Evolutionary conservation across 2,888 invertebrate genomes (phyloP).

Genomic region (Drosophila pegasa): DNA sequence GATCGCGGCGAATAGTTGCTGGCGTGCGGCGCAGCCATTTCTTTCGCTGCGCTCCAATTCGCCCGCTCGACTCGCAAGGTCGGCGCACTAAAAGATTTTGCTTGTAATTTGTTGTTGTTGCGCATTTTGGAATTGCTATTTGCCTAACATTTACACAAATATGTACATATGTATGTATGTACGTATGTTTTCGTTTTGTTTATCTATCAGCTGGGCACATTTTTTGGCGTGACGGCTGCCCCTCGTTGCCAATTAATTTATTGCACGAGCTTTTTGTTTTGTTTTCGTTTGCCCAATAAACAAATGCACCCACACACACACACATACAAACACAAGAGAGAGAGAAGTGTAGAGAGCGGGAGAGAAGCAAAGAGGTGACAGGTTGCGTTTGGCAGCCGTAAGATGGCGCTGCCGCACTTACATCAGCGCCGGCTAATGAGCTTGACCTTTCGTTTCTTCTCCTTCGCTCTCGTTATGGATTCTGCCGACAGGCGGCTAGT

Average conservation of each 20-base stretch:
- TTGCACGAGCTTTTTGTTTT: conserved; percentile 44
- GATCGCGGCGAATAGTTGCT: conserved; percentile 25
- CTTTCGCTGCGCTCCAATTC: conserved; percentile 41
- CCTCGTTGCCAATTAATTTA: conserved; percentile 59
- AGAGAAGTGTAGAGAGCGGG: background rate
- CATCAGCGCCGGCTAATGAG: conserved; percentile 47
- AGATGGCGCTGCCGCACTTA: conserved; percentile 47
- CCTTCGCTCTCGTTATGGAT: conserved; percentile 15
- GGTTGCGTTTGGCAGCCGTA: conserved; percentile 28
- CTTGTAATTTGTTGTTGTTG: conserved; percentile 30
- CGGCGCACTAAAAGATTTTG: conserved; percentile 21
- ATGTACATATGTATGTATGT: background rate
- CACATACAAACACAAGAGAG: background rate
- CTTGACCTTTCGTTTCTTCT: conserved; percentile 46
- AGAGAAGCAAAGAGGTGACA: conserved; percentile 13
- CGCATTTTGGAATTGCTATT: conserved; percentile 29
- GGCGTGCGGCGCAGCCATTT: conserved; percentile 6
- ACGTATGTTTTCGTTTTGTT: conserved; percentile 34
- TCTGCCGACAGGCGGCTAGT: conserved; percentile 17
- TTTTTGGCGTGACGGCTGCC: conserved; percentile 46
- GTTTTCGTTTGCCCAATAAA: conserved; percentile 45
- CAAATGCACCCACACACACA: conserved; percentile 22
- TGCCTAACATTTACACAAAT: conserved; percentile 24
- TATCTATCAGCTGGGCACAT: conserved; percentile 32
- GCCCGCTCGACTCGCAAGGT: conserved; percentile 18